Conservation (phyloP, 2,888 invertebrate species). For the Melanotus villosus region DNA sequence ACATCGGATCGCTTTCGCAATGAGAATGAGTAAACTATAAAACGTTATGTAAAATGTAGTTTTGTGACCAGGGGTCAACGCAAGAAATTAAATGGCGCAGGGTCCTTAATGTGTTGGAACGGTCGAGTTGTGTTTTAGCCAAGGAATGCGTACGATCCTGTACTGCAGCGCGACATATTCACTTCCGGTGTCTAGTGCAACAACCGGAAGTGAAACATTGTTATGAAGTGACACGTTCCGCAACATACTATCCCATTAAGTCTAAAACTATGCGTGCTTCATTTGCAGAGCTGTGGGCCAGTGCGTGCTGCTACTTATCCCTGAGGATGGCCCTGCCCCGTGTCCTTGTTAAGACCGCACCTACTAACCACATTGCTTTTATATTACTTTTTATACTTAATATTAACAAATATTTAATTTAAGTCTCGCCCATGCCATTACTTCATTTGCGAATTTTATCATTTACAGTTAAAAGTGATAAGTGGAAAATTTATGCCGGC, state of each 20-base stretch:
- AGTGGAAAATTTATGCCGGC: too few species aligned
- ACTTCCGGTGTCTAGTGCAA: constrained; percentile 56
- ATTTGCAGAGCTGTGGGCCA: constrained; percentile 62
- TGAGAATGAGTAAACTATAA: constrained; percentile 26
- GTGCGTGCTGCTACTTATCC: constrained; percentile 58
- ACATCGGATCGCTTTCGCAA: constrained; percentile 1
- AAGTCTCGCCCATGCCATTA: constrained; percentile 23
- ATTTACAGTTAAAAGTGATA: not conserved
- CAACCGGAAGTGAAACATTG: constrained; percentile 61
- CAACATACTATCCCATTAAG: constrained; percentile 59
- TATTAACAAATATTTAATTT: constrained; percentile 39
- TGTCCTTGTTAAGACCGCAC: constrained; percentile 51
- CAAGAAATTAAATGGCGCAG: constrained; percentile 25
- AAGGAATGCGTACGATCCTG: constrained; percentile 52
- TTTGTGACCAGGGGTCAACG: constrained; percentile 29
- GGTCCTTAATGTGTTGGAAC: constrained; percentile 39
- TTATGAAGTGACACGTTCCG: constrained; percentile 52
- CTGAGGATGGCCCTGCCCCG: constrained; percentile 53
- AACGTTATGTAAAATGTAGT: constrained; percentile 35
- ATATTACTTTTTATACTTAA: constrained; percentile 47
- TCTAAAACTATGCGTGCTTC: constrained; percentile 64
- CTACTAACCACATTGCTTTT: constrained; percentile 39
- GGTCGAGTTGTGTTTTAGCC: constrained; percentile 26
- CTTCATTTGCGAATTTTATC: not conserved
- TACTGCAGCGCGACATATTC: constrained; percentile 48